Base-by-base conservation (phyloP, 2,797 vertebrate species). In the Lophotriccus pileatus region DNA sequence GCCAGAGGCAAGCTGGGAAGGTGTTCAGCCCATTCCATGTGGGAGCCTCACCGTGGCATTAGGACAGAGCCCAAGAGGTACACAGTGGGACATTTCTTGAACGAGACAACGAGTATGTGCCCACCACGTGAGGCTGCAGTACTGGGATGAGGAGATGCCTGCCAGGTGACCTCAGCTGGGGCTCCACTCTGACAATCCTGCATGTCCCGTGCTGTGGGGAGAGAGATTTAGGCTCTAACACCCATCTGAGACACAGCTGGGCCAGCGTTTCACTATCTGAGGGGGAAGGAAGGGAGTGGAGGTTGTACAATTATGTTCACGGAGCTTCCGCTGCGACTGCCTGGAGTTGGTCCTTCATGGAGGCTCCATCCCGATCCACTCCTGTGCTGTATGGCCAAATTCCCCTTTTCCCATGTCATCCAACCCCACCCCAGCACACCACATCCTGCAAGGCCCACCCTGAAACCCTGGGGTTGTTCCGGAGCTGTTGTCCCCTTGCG, bases 221-320 rank as follows among this genome's bases (percentile, higher is more conserved):
- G 44, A 44, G n/a, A 50, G 46, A 59, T 47, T 64, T 19, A n/a
- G 44, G 25, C 23, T 47, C 24, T 14, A 69, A 22, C 24, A 36
- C 9, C 30, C 0, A 0, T 6, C 9, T 3, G 5, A 79, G 23
- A 43, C 39, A 43, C 34, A 47, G 14, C 28, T 9, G 12, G 68
- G 55, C 9, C 62, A 52, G 34, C 1, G 1, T 32, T 55, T 34
- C 69, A 24, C 18, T 59, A 8, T 8, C 41, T 39, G 67, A 63
- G 16, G 60, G 36, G 64, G 36, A 44, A 73, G 24, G 47, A 12
- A 44, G 47, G 18, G 46, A 83, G 22, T 3, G 9, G 21, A 36
- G 21, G 30, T 4, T 23, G 27, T n/a, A 34, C 47, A 89, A 43
- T 43, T 30, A 28, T 1, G 3, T 46, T 43, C 34, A n/a, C 0